Evolutionary conservation across 2,113 vertebrate genomes (phyloP).

Genomic region (Lasiurus borealis): DNA sequence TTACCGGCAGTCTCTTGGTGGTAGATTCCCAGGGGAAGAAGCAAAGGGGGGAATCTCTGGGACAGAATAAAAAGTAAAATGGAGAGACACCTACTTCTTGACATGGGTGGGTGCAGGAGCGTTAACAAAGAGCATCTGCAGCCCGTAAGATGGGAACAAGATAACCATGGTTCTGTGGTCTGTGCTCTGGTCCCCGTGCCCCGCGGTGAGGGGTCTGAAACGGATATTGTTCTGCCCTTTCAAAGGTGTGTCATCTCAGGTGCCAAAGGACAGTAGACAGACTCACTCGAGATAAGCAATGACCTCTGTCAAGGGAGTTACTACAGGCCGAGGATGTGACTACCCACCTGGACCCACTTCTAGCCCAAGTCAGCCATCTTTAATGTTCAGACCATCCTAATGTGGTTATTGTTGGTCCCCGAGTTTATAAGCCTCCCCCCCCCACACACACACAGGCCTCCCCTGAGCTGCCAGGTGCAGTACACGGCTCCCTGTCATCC

Average conservation of each 20-base stretch:
- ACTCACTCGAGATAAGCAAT: too few relatives aligned
- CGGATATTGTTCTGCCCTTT: neutral
- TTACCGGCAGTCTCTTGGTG: neutral
- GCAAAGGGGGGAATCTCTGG: neutral
- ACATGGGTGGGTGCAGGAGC: fast-evolving
- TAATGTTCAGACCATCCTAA: neutral
- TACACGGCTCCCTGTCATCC: neutral
- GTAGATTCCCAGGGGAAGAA: neutral
- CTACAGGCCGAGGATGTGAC: neutral
- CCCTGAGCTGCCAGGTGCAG: neutral
- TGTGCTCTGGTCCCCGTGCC: neutral
- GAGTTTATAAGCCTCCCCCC: too few relatives aligned
- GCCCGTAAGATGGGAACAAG: neutral
- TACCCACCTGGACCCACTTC: neutral
- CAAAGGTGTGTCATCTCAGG: neutral
- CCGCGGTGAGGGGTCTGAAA: neutral
- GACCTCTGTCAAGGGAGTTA: neutral
- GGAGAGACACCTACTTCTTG: neutral
- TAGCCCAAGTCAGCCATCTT: neutral
- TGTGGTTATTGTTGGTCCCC: neutral
- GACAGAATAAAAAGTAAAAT: neutral
- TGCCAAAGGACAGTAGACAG: neutral
- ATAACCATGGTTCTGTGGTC: neutral
- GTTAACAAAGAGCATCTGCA: neutral
- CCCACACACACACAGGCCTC: neutral